These are phyloP conservation scores for Drosophila kanapiae DNA, from an alignment of 1,140 invertebrate species.

Conservation along the genomic window DNA sequence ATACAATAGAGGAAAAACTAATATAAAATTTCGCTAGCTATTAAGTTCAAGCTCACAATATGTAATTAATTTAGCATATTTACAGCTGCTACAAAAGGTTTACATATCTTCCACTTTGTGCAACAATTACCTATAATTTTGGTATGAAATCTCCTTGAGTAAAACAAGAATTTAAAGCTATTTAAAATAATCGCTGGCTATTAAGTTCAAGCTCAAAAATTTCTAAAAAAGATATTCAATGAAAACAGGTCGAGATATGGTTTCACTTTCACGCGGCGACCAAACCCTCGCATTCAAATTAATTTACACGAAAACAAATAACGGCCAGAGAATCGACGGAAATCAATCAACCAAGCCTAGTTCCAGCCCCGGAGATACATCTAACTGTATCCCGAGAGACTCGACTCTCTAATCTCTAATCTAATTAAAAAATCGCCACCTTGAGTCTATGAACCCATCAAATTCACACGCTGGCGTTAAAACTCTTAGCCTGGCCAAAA, in stretches of 20 bases:
- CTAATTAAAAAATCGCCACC: slow-evolving; percentile 51
- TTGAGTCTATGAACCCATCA: slow-evolving; percentile 35
- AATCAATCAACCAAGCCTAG: slow-evolving; percentile 22
- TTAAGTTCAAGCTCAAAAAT: slow-evolving; percentile 14
- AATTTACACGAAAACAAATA: background rate
- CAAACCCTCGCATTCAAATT: slow-evolving; percentile 44
- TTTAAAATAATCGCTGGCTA: background rate
- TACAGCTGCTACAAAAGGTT: background rate
- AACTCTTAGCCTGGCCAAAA: slow-evolving; percentile 19
- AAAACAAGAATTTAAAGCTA: background rate
- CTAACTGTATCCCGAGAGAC: slow-evolving; percentile 12
- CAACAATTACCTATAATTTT: no score
- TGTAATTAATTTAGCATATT: no score
- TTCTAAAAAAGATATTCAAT: slow-evolving; percentile 21
- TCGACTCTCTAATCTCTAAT: slow-evolving; percentile 35
- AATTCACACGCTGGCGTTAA: slow-evolving; percentile 76
- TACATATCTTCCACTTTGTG: background rate
- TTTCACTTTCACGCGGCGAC: slow-evolving; percentile 60
- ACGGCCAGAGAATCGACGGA: slow-evolving; percentile 33
- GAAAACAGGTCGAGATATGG: slow-evolving; percentile 56
- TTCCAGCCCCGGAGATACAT: background rate
- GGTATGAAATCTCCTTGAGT: no score
- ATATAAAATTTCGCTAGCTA: no score
- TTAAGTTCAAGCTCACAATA: no score
- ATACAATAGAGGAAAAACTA: no score